A percentile compares a stretch with the other conserved stretches of the same genome.
Conservation (phyloP, 2,797 vertebrate genomes). For the Vultur gryphus region DNA sequence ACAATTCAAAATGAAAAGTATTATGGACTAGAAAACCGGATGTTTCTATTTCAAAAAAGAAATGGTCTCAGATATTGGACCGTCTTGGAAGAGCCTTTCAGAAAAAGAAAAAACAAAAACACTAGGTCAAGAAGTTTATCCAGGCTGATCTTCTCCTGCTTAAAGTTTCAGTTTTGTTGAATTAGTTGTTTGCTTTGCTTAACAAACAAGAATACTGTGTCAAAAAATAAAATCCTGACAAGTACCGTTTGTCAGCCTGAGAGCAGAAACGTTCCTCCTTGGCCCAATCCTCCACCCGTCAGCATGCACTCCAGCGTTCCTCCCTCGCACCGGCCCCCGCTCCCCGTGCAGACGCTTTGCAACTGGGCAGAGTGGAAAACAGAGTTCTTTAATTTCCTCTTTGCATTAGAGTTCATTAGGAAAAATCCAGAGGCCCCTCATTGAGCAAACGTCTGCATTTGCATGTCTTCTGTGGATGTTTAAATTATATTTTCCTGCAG, state of each 20-base stretch:
- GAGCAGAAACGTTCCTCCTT: background rate
- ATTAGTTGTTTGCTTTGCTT: background rate
- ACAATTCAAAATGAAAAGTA: background rate
- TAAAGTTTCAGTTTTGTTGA: background rate
- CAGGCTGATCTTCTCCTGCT: background rate
- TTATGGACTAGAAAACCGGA: background rate
- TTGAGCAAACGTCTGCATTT: background rate
- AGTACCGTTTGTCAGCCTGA: background rate
- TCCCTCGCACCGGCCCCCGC: background rate
- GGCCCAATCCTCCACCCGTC: background rate
- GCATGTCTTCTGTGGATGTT: background rate
- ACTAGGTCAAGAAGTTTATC: background rate
- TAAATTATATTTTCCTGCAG: background rate
- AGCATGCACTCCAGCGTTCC: rapidly evolving
- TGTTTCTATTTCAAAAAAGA: background rate
- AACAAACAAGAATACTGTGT: background rate
- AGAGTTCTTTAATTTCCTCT: constrained; percentile 43
- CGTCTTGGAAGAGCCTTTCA: background rate
- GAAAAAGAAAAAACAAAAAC: background rate
- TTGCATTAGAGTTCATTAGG: constrained; percentile 2
- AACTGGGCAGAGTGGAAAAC: background rate
- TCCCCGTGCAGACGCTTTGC: background rate
- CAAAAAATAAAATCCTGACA: background rate
- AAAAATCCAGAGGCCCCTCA: constrained; percentile 10
- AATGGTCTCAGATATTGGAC: background rate